Percentiles rank a stretch among this genome's conserved stretches.
phyloP scores from a whole-genome alignment of 2,888 invertebrate genomes.

The Hemicrepidius hirtus region DNA sequence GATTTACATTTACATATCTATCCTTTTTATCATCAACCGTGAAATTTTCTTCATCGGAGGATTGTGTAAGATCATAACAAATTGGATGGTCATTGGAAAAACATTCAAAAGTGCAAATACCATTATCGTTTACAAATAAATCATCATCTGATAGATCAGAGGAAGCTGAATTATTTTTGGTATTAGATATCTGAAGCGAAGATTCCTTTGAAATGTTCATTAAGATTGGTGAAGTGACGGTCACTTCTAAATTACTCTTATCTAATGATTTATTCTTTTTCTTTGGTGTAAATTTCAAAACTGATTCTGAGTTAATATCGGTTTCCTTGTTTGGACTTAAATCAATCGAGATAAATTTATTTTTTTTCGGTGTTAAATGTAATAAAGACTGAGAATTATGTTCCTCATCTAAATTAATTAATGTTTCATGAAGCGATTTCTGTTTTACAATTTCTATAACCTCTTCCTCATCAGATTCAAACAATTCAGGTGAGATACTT shows the following conservation, averaged over 20 bases:
- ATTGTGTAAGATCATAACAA: constrained; percentile 26
- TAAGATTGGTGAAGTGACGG: too few species aligned
- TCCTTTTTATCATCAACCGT: not conserved
- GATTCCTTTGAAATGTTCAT: not conserved
- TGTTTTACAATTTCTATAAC: not conserved
- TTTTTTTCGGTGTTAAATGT: constrained; percentile 20
- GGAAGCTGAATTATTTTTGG: not conserved
- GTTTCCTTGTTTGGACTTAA: not conserved
- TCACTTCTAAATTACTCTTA: too few species aligned
- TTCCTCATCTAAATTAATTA: not conserved
- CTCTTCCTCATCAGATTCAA: constrained; percentile 63
- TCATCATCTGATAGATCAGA: constrained; percentile 28
- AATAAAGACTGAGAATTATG: constrained; percentile 7
- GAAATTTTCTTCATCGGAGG: constrained; percentile 34
- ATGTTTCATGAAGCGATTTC: constrained; percentile 9
- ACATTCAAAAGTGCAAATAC: constrained; percentile 62
- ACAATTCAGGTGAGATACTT: constrained; percentile 65
- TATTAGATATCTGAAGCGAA: not conserved
- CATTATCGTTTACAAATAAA: constrained; percentile 53
- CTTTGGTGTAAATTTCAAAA: constrained; percentile 19
- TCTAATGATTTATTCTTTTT: constrained; percentile 18
- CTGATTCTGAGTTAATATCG: constrained; percentile 6
- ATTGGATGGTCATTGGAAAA: constrained; percentile 52
- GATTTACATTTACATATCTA: not conserved
- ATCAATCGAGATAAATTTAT: not conserved